phyloP scores from a whole-genome alignment of 2,888 invertebrate species.

The Osmoderma eremita region DNA sequence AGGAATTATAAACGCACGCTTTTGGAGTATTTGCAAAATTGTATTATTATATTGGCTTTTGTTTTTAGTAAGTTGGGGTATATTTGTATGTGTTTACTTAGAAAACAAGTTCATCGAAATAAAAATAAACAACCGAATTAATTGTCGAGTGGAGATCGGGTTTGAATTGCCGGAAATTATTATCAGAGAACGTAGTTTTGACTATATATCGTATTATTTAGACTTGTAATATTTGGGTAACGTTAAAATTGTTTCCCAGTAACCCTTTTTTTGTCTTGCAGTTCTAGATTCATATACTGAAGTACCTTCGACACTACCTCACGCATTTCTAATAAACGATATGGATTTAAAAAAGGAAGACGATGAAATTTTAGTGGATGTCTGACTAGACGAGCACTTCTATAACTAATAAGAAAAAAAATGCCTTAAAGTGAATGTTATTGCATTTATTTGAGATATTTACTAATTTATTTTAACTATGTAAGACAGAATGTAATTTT shows the following conservation, averaged over 20 bases:
- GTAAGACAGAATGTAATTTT: constrained; percentile 33
- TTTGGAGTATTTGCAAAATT: not conserved
- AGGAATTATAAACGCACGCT: no score
- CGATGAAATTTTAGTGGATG: constrained; percentile 57
- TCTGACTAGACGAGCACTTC: constrained; percentile 51
- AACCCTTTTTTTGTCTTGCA: constrained; percentile 38
- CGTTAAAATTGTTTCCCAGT: not conserved
- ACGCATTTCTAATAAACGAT: constrained; percentile 68
- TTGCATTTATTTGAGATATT: constrained; percentile 37
- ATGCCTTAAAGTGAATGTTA: constrained; percentile 33
- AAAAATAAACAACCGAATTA: not conserved
- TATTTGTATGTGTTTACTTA: constrained; percentile 15
- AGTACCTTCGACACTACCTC: constrained; percentile 62
- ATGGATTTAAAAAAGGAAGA: constrained; percentile 56
- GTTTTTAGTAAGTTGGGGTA: constrained; percentile 18
- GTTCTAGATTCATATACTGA: constrained; percentile 51
- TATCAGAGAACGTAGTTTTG: not conserved
- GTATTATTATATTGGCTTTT: not conserved
- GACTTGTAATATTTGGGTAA: not conserved
- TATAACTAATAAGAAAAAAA: constrained; percentile 29
- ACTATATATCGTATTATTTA: not conserved
- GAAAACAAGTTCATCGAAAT: not conserved
- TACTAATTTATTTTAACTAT: constrained; percentile 28
- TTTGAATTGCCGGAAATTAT: not conserved
- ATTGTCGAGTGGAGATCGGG: not conserved